These are phyloP conservation scores for Hyalella azteca DNA, from an alignment of 2,888 invertebrate genomes.

Conservation along the genomic window DNA sequence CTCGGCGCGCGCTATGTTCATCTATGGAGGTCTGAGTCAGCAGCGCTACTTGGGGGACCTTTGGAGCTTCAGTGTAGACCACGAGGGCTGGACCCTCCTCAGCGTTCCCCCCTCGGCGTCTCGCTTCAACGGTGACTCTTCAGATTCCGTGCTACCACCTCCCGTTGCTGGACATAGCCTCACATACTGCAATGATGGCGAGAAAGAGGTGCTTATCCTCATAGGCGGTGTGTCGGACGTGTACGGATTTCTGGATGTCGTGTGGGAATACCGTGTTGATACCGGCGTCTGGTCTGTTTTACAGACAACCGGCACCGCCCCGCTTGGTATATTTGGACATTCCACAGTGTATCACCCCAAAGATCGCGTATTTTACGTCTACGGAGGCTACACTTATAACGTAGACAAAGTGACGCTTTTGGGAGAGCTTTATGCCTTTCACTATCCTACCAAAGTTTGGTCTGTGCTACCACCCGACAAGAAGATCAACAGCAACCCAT, in stretches of 20 bases:
- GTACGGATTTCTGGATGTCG: constrained; percentile 76
- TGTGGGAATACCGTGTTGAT: constrained; percentile 73
- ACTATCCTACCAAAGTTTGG: constrained; percentile 80
- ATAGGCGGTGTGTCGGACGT: constrained; percentile 79
- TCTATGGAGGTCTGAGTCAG: constrained; percentile 79
- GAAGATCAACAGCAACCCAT: constrained; percentile 67
- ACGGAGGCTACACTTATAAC: constrained; percentile 82
- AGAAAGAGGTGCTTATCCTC: constrained; percentile 75
- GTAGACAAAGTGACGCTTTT: constrained; percentile 76
- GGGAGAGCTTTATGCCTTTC: constrained; percentile 78
- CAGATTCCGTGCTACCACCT: constrained; percentile 69
- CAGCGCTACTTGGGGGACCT: constrained; percentile 81
- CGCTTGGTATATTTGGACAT: constrained; percentile 85
- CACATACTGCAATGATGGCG: constrained; percentile 75
- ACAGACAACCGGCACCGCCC: constrained; percentile 75
- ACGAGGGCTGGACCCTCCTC: constrained; percentile 63
- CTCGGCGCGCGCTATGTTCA: constrained; percentile 81
- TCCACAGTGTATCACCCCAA: constrained; percentile 83
- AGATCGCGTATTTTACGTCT: constrained; percentile 84
- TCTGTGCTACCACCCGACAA: constrained; percentile 76
- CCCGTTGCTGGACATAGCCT: constrained; percentile 89
- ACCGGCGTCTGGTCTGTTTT: constrained; percentile 76
- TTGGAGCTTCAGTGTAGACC: constrained; percentile 79
- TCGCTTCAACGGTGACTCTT: background rate
- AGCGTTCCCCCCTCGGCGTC: background rate